These are phyloP conservation scores for Carassius gibelio DNA, from an alignment of 2,113 vertebrate genomes.

Conservation along the genomic window DNA sequence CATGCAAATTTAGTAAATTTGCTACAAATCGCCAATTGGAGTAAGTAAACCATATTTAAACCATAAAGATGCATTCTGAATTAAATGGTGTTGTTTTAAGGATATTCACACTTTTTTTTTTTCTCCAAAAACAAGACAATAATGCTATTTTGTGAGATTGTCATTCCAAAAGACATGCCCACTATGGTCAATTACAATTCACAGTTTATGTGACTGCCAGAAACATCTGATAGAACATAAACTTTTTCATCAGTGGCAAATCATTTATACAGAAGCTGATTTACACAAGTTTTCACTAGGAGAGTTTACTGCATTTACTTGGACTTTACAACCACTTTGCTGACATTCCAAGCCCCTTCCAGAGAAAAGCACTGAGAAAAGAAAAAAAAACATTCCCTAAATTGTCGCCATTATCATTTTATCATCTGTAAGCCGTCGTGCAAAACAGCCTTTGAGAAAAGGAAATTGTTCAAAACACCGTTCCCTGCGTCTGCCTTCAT, in stretches of 20 bases:
- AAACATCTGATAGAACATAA: conserved; percentile 54
- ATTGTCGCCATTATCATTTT: conserved; percentile 49
- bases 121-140: background rate
- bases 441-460: conserved; percentile 43
- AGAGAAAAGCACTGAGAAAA: conserved; percentile 3
- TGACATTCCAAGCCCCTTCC: conserved; percentile 5
- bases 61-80: too few species aligned
- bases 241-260: conserved; percentile 60
- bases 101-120: background rate
- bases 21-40: background rate
- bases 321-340: conserved; percentile 27
- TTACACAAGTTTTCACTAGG: conserved; percentile 57
- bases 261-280: conserved; percentile 62
- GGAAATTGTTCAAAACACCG: conserved; percentile 28
- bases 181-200: conserved; percentile 64
- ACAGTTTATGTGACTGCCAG: conserved; percentile 45
- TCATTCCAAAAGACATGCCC: conserved; percentile 62
- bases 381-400: conserved; percentile 21
- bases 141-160: background rate
- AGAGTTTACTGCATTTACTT: conserved; percentile 12
- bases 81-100: too few species aligned
- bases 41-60: background rate
- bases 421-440: conserved; percentile 43
- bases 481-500: conserved; percentile 34
- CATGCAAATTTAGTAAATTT: background rate